Evolutionary conservation across 1,140 invertebrate species (phyloP), one percentile per base, ranked within the genome.

Genomic region (Xylocopa sonorina): DNA sequence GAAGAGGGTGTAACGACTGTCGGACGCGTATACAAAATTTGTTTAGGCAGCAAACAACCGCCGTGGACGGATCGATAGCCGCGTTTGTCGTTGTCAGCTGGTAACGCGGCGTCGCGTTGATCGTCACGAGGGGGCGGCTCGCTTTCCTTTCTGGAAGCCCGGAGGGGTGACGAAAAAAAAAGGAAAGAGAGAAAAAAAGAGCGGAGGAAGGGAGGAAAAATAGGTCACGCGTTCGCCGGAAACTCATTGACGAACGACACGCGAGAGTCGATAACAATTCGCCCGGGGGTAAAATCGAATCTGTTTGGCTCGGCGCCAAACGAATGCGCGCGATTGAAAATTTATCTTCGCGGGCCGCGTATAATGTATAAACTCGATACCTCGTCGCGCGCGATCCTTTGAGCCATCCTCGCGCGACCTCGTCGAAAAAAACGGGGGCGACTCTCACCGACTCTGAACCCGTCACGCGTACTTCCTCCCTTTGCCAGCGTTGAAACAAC

Each of bases 341-440:
- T 83, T 80, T 71, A 75, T 82, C 62, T 51, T 66, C 63, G 24
- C 48, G 27, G 24, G 7, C 38, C 80, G 34, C 27, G 41, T n/a
- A n/a, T n/a, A 60, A 55, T 6, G 50, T 53, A n/a, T 55, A 64
- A 38, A 29, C 50, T 29, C 29, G 32, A 64, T 69, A 34, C 24
- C 4, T 69, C 38, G n/a, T 27, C 38, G 29, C 12, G 50, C 34
- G 0, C 24, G 34, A 43, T 34, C 43, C 29, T 73, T 73, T 73
- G 43, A 32, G 5, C 14, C 21, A 60, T 34, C 14, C 5, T 10
- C 21, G n/a, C 62, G n/a, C 43, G 27, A 18, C 10, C 24, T 18
- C 29, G 48, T 48, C 29, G 38, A 34, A 32, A 53, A n/a, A 55
- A n/a, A n/a, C n/a, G n/a, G n/a, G n/a, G n/a, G n/a, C 21, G 48